phyloP scores from a whole-genome alignment of 2,797 vertebrate genomes.

The Lerista edwardsae region DNA sequence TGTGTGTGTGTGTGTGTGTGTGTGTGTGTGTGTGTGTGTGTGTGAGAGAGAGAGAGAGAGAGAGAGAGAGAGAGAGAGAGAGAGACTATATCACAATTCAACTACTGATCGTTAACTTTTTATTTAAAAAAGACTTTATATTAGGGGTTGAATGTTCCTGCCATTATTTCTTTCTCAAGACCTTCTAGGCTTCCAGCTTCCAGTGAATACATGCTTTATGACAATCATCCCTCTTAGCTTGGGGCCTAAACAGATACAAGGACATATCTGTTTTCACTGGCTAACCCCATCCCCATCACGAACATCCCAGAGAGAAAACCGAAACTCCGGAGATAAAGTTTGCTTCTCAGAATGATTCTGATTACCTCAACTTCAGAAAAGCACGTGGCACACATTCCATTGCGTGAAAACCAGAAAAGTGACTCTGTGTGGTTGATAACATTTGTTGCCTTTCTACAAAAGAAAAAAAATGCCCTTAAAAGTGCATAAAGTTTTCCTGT shows the following conservation, averaged over 20 bases:
- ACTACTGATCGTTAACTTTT: not conserved
- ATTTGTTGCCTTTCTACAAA: too few relatives aligned
- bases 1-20: not conserved
- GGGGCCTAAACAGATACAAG: not conserved
- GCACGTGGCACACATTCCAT: not conserved
- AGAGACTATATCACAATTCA: not conserved
- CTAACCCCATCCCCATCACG: not conserved
- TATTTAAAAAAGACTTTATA: not conserved
- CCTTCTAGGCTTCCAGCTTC: not conserved
- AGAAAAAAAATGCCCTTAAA: not conserved
- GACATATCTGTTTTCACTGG: not conserved
- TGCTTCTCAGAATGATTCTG: not conserved
- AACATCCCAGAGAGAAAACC: rapidly evolving
- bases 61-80: too few relatives aligned
- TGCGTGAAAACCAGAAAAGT: not conserved
- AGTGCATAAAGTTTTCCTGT: not conserved
- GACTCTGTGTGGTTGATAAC: too few relatives aligned
- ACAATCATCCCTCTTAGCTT: not conserved
- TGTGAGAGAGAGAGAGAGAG: too few relatives aligned
- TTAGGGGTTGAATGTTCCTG: rapidly evolving
- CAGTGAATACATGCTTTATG: not conserved
- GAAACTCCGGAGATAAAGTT: not conserved
- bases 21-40: not conserved
- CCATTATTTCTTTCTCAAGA: not conserved
- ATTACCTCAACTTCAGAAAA: not conserved